Conservation (phyloP, 2,888 invertebrate species). For the Acanthoscelides obtectus region DNA sequence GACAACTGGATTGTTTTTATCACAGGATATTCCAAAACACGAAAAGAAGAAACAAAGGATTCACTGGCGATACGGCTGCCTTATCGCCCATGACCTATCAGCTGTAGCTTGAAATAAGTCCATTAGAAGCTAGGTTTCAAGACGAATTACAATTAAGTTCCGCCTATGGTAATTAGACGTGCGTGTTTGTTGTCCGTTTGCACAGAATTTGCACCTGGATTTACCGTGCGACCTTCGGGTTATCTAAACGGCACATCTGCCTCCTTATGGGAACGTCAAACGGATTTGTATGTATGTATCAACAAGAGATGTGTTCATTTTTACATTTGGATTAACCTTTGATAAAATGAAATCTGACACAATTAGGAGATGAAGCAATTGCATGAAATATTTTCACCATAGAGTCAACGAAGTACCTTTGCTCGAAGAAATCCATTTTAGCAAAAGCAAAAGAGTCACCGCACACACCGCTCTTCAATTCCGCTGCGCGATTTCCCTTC, state of each 20-base stretch:
- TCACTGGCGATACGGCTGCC: background rate
- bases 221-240: background rate
- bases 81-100: background rate
- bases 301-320: too few species aligned
- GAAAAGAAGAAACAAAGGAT: background rate
- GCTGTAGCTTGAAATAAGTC: background rate
- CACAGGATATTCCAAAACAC: too few species aligned
- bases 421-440: too few species aligned
- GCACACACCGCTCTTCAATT: too few species aligned
- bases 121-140: background rate
- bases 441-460: too few species aligned
- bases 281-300: background rate
- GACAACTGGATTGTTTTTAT: too few species aligned
- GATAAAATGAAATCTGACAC: too few species aligned
- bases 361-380: too few species aligned
- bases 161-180: background rate
- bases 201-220: background rate
- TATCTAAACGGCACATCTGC: background rate
- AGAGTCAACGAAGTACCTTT: too few species aligned
- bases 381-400: too few species aligned
- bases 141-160: background rate
- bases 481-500: too few species aligned
- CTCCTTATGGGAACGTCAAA: background rate
- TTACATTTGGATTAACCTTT: too few species aligned
- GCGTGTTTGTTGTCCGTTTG: background rate